Evolutionary conservation across 1,140 invertebrate genomes (phyloP), one percentile per base, ranked within the genome.

Genomic region (Calliopsis andreniformis): DNA sequence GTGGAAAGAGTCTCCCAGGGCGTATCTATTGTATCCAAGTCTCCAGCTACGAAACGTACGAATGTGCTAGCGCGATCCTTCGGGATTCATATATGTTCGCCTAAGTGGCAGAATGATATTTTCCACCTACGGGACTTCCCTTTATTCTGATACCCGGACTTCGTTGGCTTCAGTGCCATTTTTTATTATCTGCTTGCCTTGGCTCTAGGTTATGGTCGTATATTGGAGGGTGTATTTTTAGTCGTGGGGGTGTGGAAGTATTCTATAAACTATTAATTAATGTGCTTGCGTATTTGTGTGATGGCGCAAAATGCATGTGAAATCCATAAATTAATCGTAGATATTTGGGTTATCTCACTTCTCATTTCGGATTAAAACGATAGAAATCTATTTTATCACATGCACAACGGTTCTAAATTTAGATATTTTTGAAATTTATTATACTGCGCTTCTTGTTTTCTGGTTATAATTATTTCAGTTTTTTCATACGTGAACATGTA

Each of bases 81-180:
- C n/a, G 80, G 80, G 78, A 81, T 78, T 77, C 78, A 81, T 86
- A 83, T 71, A 71, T 18, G 63, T 66, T 67, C 35, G 56, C 64
- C 62, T 86, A 86, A 86, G 78, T 85, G 71, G 71, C 76, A 59
- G 63, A 55, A 85, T 83, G 80, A 86, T 85, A 83, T 79, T 83
- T 85, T 77, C 69, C 71, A 76, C 61, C 53, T 71, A 58, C 62
- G 82, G 49, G 43, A 71, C 28, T 59, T 56, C 35, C 42, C 78
- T 77, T 84, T 73, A 76, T 83, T 28, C 14, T 47, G 63, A 82
- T 78, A 82, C 55, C 23, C 30, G 30, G 12, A 18, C 20, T 42
- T 35, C 25, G 23, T 6, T 3, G n/a, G 20, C 20, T 32, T 59
- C 20, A 20, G n/a, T 12, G 3, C 3, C 23, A 20, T 10, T 45